Evolutionary conservation across 2,797 vertebrate genomes (phyloP), one percentile per base, ranked within the genome.

Genomic region (Gymnodraco acuticeps): DNA sequence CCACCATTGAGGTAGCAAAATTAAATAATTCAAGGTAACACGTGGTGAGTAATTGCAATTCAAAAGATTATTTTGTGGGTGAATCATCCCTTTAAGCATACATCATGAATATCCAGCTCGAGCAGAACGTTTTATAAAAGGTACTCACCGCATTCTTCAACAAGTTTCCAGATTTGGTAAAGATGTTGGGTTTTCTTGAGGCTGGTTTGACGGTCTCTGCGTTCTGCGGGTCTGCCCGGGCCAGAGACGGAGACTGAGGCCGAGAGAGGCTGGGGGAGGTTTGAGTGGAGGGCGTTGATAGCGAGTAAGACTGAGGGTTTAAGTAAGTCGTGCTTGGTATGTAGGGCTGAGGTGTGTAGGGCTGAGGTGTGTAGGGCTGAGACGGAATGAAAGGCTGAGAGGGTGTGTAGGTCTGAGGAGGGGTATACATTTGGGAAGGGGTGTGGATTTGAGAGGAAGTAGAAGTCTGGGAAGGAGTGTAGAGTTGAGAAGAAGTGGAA

Each of bases 81-180:
- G 46, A 19, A 50, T 10, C n/a, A 3, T n/a, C 47, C 54, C 31
- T 56, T 38, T 38, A 38, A 47, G 5, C 1, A 15, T 0, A 45
- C 38, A 2, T 13, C 27, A 54, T 13, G 38, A 56, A 56, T 11
- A 16, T 5, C 11, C 12, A 16, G 4, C 14, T 59, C 13, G 0
- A 8, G 3, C 11, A 15, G 16, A 7, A 1, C 4, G 19, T 10
- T 6, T 9, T 33, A 13, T 9, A 31, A 27, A 27, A 7, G 33
- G 6, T 16, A 63, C 92, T 81, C 58, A 95, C 94, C 55, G 92
- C 87, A 6, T 90, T 94, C 77, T 92, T 95, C 53, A 95, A 86
- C 59, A 91, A 15, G 75, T 86, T 92, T 3, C 94, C 94, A 8
- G 94, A 94, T 68, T 95, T 95, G 23, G 70, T 74, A 27, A 95